Base-by-base conservation (phyloP, 2,888 invertebrate genomes). In the Erebia ligea region DNA sequence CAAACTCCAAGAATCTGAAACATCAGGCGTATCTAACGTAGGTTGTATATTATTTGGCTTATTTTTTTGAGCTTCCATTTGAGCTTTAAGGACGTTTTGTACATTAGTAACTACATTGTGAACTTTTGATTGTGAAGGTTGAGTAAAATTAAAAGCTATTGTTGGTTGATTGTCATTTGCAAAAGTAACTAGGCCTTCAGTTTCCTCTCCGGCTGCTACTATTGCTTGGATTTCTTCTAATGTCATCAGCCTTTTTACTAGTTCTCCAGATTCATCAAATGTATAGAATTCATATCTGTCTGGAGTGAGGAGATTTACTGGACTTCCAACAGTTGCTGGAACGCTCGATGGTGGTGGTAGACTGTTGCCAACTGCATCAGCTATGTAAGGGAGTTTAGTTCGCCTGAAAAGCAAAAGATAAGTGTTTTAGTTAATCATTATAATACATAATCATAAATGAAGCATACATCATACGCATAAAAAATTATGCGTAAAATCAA, bases 281-380 rank as follows among this genome's bases (percentile, higher is more conserved):
- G 97, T 97, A 84, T 97, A 97, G 86, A 97, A 98, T 83, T 97
- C 97, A 85, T 97, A 97, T 82, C 96, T 94, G 83, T 97, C 97
- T 1, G 97, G 98, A 76, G 96, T 96, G 8, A 97, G 88, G 0
- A 98, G 92, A 79, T 96, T 95, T 0, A 96, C 97, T 0, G 97
- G 97, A 73, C 97, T 97, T n/a, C 96, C 96, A 2, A 96, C 94
- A 74, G 95, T 94, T 8, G 95, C 91, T 58, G 95, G 95, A 59
- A 87, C 87, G 73, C 85, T 92, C 62, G 94, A 92, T 62, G 95
- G 96, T 80, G 95, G 95, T n/a, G 95, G 94, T 65, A 95, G 86
- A 34, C 95, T 95, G 78, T 95, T 95, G 0, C 96, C 96, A 3
- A 96, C 90, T 1, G 96, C 95, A 83, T 96, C 96, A 0, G 96